Percentiles rank a stretch among this genome's conserved stretches.
phyloP scores from a whole-genome alignment of 2,888 invertebrate species.

The Aphrophora alni region DNA sequence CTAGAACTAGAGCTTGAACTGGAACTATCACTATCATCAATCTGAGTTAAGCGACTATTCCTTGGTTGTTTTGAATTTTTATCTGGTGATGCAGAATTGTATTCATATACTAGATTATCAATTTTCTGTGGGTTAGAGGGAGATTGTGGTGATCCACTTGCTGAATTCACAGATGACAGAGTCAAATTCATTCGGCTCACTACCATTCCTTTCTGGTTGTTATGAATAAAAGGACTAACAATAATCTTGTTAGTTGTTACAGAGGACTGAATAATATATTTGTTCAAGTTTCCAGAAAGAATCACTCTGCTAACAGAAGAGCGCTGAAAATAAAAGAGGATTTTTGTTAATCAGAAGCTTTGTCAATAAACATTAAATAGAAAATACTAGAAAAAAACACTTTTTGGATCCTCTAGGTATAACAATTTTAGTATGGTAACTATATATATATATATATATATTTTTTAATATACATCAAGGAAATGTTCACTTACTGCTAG shows the following conservation, averaged over 20 bases:
- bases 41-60: slow-evolving; percentile 36
- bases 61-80: neutral
- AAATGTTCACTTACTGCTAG: slow-evolving; percentile 57
- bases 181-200: slow-evolving; percentile 66
- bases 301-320: slow-evolving; percentile 65
- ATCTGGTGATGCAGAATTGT: slow-evolving; percentile 55
- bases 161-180: slow-evolving; percentile 54
- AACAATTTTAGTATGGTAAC: too few species aligned
- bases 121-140: slow-evolving; percentile 59
- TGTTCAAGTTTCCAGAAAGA: slow-evolving; percentile 62
- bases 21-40: slow-evolving; percentile 40
- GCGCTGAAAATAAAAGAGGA: slow-evolving; percentile 57
- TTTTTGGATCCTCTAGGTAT: too few species aligned
- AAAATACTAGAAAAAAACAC: too few species aligned
- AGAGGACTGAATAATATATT: slow-evolving; percentile 69
- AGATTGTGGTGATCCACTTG: slow-evolving; percentile 58
- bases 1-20: slow-evolving; percentile 45
- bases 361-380: too few species aligned
- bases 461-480: neutral
- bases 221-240: slow-evolving; percentile 59
- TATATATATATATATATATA: too few species aligned
- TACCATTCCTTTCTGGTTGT: slow-evolving; percentile 68
- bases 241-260: slow-evolving; percentile 62
- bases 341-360: too few species aligned
- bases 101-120: slow-evolving; percentile 64